Percentiles rank a stretch among this genome's conserved stretches.
Evolutionary conservation across 1,140 invertebrate species (phyloP).

Genomic region (Cecropterus lyciades): DNA sequence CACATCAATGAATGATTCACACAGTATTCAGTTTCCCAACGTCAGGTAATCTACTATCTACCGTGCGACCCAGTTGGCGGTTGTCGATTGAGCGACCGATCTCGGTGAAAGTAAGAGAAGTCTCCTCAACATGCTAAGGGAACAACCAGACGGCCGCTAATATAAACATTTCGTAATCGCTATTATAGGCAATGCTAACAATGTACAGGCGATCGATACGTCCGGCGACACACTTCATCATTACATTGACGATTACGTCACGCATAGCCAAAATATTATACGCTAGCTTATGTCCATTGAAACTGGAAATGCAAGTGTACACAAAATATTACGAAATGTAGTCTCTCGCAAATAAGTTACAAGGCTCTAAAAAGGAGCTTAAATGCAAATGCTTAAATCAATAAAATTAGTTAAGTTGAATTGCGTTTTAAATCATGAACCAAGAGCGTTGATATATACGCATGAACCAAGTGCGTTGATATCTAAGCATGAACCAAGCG

Average conservation of each 20-base stretch:
- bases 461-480: background rate
- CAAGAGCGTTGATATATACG: slow-evolving; percentile 1
- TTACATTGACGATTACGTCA: slow-evolving; percentile 63
- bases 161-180: slow-evolving; percentile 71
- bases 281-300: slow-evolving; percentile 4
- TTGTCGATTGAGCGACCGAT: slow-evolving; percentile 44
- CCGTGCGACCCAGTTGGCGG: slow-evolving; percentile 58
- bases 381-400: background rate
- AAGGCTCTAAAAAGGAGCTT: slow-evolving; percentile 9
- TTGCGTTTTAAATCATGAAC: background rate
- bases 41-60: slow-evolving; percentile 51
- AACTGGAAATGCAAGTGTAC: background rate
- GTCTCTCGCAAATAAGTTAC: background rate
- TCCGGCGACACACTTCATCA: slow-evolving; percentile 47
- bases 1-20: slow-evolving; percentile 39
- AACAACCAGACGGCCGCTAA: slow-evolving; percentile 48
- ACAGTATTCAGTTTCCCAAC: slow-evolving; percentile 38
- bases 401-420: background rate
- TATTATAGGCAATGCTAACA: slow-evolving; percentile 48
- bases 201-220: slow-evolving; percentile 46
- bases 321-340: slow-evolving; percentile 1
- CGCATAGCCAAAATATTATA: slow-evolving; percentile 45
- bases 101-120: slow-evolving; percentile 74
- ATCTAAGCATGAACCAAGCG: too few species aligned
- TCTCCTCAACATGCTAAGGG: slow-evolving; percentile 48